A percentile compares a stretch with the other conserved stretches of the same genome.
Evolutionary conservation across 2,113 vertebrate species (phyloP).

Genomic region (Coturnix japonica): DNA sequence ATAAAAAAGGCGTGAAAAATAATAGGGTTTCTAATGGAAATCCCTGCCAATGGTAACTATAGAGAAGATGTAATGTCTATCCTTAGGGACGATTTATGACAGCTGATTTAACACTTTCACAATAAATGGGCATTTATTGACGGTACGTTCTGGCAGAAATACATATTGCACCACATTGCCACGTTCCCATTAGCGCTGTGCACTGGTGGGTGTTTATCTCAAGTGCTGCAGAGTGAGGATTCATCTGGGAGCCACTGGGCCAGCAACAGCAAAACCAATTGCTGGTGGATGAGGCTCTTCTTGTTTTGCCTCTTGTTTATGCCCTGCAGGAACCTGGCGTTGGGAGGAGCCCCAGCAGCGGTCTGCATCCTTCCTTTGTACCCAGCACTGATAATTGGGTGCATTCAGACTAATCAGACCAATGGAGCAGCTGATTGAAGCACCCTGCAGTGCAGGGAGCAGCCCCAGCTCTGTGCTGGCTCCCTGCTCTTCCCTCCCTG

Average conservation of each 20-base stretch:
- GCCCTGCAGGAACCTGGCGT: not conserved
- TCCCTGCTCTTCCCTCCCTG: not conserved
- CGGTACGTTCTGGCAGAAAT: slow-evolving; percentile 27
- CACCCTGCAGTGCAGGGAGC: rapidly evolving
- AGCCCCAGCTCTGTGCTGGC: not conserved
- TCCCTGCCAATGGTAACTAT: slow-evolving; percentile 8
- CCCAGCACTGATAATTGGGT: not conserved
- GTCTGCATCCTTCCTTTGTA: not conserved
- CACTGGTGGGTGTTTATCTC: not conserved
- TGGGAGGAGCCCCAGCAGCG: not conserved
- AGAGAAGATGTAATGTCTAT: slow-evolving; percentile 7
- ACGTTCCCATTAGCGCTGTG: not conserved
- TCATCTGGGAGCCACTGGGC: not conserved
- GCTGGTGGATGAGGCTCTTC: rapidly evolving
- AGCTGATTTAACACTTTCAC: slow-evolving; percentile 42
- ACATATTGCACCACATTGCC: not conserved
- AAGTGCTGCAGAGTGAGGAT: not conserved
- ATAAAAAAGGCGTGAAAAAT: slow-evolving; percentile 14
- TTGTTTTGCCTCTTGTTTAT: not conserved
- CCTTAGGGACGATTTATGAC: slow-evolving; percentile 13
- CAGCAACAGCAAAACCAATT: not conserved
- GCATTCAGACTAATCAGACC: rapidly evolving
- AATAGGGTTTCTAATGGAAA: slow-evolving; percentile 34
- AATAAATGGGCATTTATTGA: slow-evolving; percentile 52
- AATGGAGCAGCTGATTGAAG: not conserved